These are phyloP conservation scores for Hemiscyllium ocellatum DNA, from an alignment of 2,113 vertebrate genomes.

Conservation along the genomic window DNA sequence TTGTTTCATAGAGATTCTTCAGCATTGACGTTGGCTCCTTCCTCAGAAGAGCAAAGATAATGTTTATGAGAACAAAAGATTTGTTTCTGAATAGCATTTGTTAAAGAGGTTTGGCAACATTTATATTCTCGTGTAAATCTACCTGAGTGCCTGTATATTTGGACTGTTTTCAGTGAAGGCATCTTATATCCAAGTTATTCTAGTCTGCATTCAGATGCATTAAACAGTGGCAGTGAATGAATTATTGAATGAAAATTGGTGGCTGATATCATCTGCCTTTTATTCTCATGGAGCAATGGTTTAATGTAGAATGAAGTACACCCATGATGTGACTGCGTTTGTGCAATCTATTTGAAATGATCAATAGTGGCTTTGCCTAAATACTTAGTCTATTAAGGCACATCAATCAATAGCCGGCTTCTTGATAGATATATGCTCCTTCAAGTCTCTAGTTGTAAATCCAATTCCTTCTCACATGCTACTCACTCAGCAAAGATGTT, in stretches of 20 bases:
- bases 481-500: background rate
- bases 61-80: background rate
- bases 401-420: conserved; percentile 32
- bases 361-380: conserved; percentile 28
- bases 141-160: background rate
- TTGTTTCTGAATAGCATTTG: background rate
- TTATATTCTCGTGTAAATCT: background rate
- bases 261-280: background rate
- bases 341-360: conserved; percentile 28
- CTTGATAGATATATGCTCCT: conserved; percentile 32
- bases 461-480: conserved; percentile 11
- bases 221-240: conserved; percentile 4
- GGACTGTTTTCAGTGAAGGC: background rate
- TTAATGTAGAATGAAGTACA: background rate
- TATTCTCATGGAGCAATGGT: background rate
- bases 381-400: conserved; percentile 19
- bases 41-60: background rate
- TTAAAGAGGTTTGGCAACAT: background rate
- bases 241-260: conserved; percentile 6
- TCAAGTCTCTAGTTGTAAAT: conserved; percentile 13
- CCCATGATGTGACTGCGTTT: conserved; percentile 17
- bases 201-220: background rate
- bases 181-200: background rate
- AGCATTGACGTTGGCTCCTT: background rate
- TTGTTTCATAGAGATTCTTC: background rate